Percentiles rank a stretch among this genome's conserved stretches.
These are phyloP conservation scores for Phalanger gymnotis DNA, from an alignment of 2,797 vertebrate genomes.

Conservation along the genomic window DNA sequence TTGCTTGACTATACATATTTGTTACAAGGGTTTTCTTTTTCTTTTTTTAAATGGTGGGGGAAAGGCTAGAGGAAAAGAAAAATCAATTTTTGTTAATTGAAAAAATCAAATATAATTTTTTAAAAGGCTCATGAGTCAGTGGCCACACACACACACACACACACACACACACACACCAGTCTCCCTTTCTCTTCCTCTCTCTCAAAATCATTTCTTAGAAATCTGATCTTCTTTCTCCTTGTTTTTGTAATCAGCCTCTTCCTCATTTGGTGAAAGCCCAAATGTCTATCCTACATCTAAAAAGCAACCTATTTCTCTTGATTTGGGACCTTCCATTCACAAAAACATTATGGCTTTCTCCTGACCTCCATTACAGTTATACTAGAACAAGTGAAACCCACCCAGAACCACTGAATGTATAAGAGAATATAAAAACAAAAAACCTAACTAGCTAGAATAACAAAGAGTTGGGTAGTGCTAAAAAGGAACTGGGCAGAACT, in stretches of 20 bases:
- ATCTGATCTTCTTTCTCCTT: neutral
- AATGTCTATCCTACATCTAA: neutral
- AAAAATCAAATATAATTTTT: neutral
- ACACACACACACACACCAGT: no score
- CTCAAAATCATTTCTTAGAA: neutral
- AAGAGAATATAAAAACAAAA: neutral
- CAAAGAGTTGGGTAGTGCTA: neutral
- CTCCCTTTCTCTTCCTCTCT: neutral
- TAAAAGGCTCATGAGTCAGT: neutral
- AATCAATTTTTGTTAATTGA: slow-evolving; percentile 7
- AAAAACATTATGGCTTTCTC: neutral
- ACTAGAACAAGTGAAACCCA: neutral
- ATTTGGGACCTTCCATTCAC: neutral
- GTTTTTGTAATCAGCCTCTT: neutral
- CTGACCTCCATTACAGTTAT: neutral
- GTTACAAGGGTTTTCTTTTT: neutral
- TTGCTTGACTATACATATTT: neutral
- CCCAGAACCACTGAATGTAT: neutral
- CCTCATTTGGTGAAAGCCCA: slow-evolving; percentile 5
- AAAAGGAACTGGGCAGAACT: neutral
- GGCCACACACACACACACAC: neutral
- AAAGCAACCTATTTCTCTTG: neutral
- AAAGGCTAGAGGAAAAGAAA: neutral
- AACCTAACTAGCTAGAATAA: neutral
- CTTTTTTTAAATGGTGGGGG: neutral